Conservation (phyloP, 2,797 vertebrate genomes). For the Sebastes diploproa region DNA sequence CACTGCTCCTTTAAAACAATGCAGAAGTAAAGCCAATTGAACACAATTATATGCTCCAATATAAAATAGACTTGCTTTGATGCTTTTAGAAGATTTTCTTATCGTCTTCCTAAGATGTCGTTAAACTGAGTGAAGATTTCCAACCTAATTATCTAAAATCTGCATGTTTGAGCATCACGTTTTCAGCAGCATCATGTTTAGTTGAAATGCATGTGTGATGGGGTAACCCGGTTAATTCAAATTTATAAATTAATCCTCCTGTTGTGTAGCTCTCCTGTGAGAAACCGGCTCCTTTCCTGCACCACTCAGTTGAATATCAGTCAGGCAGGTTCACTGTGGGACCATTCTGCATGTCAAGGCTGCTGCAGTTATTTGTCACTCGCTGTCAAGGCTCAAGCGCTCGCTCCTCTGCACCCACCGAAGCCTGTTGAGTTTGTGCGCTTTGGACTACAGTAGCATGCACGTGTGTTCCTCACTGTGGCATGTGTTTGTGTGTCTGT, state of each 20-base stretch:
- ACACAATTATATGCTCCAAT: not conserved
- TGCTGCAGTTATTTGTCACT: conserved; percentile 77
- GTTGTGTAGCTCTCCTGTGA: not conserved
- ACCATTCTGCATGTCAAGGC: conserved; percentile 55
- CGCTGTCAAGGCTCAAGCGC: conserved; percentile 53
- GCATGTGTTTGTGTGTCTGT: conserved; percentile 32
- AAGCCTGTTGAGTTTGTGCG: conserved; percentile 41
- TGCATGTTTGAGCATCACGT: not conserved
- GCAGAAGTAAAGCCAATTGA: not conserved
- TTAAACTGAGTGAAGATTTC: not conserved
- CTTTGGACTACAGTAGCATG: conserved; percentile 9
- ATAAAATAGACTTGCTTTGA: not conserved
- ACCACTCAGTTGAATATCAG: conserved; percentile 33
- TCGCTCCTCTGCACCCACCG: conserved; percentile 41
- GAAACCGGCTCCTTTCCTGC: conserved; percentile 15
- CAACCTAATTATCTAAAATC: not conserved
- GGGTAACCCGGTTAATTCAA: no score
- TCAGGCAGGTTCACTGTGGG: conserved; percentile 35
- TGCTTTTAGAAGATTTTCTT: not conserved
- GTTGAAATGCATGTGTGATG: no score
- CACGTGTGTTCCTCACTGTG: conserved; percentile 30
- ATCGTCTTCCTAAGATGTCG: not conserved
- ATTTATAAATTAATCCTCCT: not conserved
- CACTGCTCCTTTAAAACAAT: not conserved
- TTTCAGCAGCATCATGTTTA: not conserved